Evolutionary conservation across 2,113 vertebrate species (phyloP), one percentile per base, ranked within the genome.

Genomic region (Gadus macrocephalus): DNA sequence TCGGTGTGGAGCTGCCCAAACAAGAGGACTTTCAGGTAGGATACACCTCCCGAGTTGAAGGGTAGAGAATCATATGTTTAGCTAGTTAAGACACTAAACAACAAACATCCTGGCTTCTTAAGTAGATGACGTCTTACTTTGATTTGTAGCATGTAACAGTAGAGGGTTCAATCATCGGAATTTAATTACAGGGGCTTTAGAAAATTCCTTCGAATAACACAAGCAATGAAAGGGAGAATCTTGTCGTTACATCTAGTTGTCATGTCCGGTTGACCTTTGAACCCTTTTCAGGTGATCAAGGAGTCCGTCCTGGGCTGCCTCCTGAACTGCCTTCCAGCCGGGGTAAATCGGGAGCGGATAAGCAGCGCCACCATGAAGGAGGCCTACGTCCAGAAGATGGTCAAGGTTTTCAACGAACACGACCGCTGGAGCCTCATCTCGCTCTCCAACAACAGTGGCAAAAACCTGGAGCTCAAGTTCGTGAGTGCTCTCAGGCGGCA

Each of bases 401-500:
- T 99, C 15, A 99, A 98, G 78, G 93, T 99, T 38, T 98, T 94
- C 81, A 94, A 89, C 0, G 91, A 95, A 19, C 86, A 94, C 0
- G 96, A 99, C 76, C 94, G 94, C 62, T 99, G 97, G 97, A 98
- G 96, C 75, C 95, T 99, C 83, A 99, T 99, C 83, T 99, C 96
- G 0, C 92, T 99, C 53, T 97, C 94, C 53, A 98, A 99, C 86
- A 98, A 99, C 85, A 95, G 93, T 0, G 96, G 97, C 64, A 99
- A 99, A 85, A 99, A 98, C 3, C 93, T 99, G 56, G 97, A 98
- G 78, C 87, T 99, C 14, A 98, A 98, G 83, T 99, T 99, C 1
- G 97, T 99, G 62, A 93, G 90, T 78, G 92, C 90, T 0, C 88
- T 99, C 8, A 87, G 93, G n/a, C 88, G 96, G 31, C 96, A 99